Conservation (phyloP, 2,797 vertebrate genomes). For the Spinus pinus region DNA sequence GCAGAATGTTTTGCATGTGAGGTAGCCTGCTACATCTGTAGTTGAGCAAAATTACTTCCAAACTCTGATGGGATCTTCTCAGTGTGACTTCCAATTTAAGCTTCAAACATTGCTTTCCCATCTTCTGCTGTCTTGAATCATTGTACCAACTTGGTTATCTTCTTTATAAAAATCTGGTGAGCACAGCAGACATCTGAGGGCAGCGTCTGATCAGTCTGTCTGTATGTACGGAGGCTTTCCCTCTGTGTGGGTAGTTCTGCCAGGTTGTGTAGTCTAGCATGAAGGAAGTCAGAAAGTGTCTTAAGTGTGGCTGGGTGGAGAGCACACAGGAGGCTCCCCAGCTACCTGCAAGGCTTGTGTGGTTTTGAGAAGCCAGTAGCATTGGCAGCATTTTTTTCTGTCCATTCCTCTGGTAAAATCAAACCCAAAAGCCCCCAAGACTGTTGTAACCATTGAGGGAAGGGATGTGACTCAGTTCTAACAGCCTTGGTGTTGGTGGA, state of each 20-base stretch:
- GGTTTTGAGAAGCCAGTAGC: not conserved
- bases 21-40: not conserved
- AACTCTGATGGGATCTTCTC: not conserved
- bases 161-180: not conserved
- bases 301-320: not conserved
- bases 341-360: not conserved
- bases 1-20: not conserved
- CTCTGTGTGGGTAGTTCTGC: rapidly evolving
- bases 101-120: not conserved
- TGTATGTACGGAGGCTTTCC: not conserved
- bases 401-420: not conserved
- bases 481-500: not conserved
- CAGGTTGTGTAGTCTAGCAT: not conserved
- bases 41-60: not conserved
- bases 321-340: rapidly evolving
- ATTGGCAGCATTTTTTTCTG: not conserved
- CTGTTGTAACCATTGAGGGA: not conserved
- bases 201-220: not conserved
- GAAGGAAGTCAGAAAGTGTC: not conserved
- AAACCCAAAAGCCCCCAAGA: not conserved
- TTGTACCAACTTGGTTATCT: not conserved
- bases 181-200: not conserved
- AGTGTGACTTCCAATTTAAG: not conserved
- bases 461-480: not conserved
- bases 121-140: not conserved